Conservation (phyloP, 2,888 invertebrate genomes). For the Polymixis flavicincta region DNA sequence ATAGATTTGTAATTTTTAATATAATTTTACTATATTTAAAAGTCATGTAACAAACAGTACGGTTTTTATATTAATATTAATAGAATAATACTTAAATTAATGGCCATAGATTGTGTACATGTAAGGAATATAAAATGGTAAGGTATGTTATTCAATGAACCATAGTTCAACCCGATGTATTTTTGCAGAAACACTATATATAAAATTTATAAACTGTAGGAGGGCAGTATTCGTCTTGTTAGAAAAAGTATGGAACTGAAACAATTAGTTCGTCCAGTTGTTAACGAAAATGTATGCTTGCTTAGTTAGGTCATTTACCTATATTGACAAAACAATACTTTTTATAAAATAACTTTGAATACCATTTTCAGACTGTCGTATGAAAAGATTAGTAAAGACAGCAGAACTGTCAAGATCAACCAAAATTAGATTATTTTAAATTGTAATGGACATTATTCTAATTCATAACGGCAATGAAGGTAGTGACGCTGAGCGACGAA, state of each 20-base stretch:
- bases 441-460: slow-evolving; percentile 15
- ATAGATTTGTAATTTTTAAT: slow-evolving; percentile 32
- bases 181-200: background rate
- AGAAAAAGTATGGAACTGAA: background rate
- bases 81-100: slow-evolving; percentile 55
- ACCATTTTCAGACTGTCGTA: slow-evolving; percentile 5
- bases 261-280: slow-evolving; percentile 1
- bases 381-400: background rate
- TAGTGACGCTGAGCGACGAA: background rate
- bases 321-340: background rate
- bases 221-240: background rate
- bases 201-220: background rate
- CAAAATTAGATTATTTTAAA: slow-evolving; percentile 44
- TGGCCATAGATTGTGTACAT: slow-evolving; percentile 70
- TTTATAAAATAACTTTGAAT: background rate
- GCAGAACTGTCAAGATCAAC: slow-evolving; percentile 30
- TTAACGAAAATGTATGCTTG: background rate
- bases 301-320: background rate
- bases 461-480: background rate
- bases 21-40: slow-evolving; percentile 36
- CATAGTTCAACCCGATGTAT: slow-evolving; percentile 12
- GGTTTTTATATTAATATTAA: slow-evolving; percentile 44
- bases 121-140: slow-evolving; percentile 53
- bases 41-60: slow-evolving; percentile 53
- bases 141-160: slow-evolving; percentile 16